Percentiles rank a stretch among this genome's conserved stretches.
Evolutionary conservation across 2,113 vertebrate species (phyloP).

Genomic region (Leiothrix lutea): DNA sequence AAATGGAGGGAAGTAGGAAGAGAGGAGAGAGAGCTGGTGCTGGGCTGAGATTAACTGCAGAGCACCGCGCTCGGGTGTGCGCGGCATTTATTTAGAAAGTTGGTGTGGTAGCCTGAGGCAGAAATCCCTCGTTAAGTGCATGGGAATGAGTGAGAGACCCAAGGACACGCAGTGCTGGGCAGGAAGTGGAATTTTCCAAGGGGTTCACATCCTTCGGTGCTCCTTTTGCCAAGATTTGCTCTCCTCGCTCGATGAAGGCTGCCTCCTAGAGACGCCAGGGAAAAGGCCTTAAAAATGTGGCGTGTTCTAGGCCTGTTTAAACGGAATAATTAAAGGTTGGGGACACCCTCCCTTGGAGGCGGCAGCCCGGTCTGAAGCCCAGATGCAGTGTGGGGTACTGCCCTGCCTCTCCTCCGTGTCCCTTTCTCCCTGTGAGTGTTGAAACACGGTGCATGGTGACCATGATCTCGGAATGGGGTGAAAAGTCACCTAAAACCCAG

Average conservation of each 20-base stretch:
- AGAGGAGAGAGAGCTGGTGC: not conserved
- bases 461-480: not conserved
- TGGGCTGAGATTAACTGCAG: not conserved
- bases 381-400: not conserved
- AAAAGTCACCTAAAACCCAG: not conserved
- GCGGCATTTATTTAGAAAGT: not conserved
- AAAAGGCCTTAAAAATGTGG: not conserved
- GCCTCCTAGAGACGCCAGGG: slow-evolving; percentile 15
- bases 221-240: slow-evolving; percentile 11
- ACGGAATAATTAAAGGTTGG: not conserved
- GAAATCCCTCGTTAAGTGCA: not conserved
- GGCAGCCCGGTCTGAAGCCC: not conserved
- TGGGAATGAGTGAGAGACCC: slow-evolving; percentile 51
- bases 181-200: slow-evolving; percentile 66
- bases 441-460: not conserved
- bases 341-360: not conserved
- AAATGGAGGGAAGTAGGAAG: slow-evolving; percentile 65
- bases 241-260: slow-evolving; percentile 1
- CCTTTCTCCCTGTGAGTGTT: not conserved
- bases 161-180: slow-evolving; percentile 46
- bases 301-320: not conserved
- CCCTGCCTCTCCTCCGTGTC: not conserved
- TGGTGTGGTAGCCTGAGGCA: slow-evolving; percentile 4
- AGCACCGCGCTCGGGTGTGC: not conserved
- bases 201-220: slow-evolving; percentile 54